Evolutionary conservation across 2,113 vertebrate genomes (phyloP).

Genomic region (Mugil cephalus): DNA sequence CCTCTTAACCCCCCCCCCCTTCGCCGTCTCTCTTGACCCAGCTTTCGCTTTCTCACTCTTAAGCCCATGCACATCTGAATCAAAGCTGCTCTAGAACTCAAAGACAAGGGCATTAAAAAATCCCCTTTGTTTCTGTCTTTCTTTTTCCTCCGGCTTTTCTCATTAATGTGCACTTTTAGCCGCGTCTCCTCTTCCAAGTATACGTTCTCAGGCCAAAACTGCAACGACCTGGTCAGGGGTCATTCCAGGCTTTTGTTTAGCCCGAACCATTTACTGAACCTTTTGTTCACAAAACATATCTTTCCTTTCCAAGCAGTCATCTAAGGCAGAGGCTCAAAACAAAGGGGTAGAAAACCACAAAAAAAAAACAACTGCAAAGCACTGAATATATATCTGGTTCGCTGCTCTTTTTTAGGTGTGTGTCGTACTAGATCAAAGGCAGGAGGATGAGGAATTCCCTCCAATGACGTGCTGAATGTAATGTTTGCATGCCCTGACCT

Average conservation of each 20-base stretch:
- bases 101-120: conserved; percentile 34
- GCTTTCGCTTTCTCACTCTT: conserved; percentile 49
- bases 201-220: conserved; percentile 24
- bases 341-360: conserved; percentile 10
- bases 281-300: conserved; percentile 20
- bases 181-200: conserved; percentile 12
- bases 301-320: conserved; percentile 24
- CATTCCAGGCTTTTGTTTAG: conserved; percentile 22
- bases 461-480: conserved; percentile 48
- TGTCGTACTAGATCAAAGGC: conserved; percentile 1
- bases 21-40: conserved; percentile 57
- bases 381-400: background rate
- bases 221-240: conserved; percentile 42
- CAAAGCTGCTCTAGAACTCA: conserved; percentile 54
- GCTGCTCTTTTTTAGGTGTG: conserved; percentile 9
- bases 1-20: conserved; percentile 43
- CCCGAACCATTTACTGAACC: conserved; percentile 23
- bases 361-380: conserved; percentile 23
- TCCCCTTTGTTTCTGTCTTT: conserved; percentile 20
- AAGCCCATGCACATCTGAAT: conserved; percentile 59
- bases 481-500: conserved; percentile 71
- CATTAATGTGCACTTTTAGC: conserved; percentile 31
- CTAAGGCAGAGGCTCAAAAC: background rate
- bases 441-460: conserved; percentile 43
- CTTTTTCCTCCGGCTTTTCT: conserved; percentile 6